Conservation (phyloP, 2,888 invertebrate species). For the Sphinx pinastri region DNA sequence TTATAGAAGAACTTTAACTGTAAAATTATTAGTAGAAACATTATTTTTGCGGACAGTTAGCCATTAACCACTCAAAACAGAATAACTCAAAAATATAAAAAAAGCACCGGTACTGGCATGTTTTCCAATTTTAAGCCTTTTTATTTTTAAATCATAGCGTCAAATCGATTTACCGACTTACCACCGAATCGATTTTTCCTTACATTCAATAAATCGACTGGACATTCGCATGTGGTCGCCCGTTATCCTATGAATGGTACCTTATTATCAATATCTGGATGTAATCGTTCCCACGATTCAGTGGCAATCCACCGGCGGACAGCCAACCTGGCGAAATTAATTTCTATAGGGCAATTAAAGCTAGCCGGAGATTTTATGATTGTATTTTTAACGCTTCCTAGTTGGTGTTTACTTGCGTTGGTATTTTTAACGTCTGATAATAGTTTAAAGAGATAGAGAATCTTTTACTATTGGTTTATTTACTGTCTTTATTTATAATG, state of each 20-base stretch:
- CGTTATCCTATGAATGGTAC: constrained; percentile 30
- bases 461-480: too few species aligned
- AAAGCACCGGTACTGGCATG: too few species aligned
- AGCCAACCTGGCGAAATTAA: constrained; percentile 45
- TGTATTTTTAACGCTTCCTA: constrained; percentile 30
- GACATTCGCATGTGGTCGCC: constrained; percentile 1
- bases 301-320: constrained; percentile 47
- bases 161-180: too few species aligned
- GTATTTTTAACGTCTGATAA: background rate
- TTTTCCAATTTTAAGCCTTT: too few species aligned
- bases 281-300: constrained; percentile 48
- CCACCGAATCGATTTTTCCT: background rate
- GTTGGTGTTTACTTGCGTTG: constrained; percentile 23
- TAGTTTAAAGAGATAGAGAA: too few species aligned
- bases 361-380: constrained; percentile 2
- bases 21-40: too few species aligned
- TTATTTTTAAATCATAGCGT: too few species aligned
- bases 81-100: too few species aligned
- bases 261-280: constrained; percentile 31
- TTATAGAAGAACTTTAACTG: too few species aligned
- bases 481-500: too few species aligned
- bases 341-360: constrained; percentile 51
- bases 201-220: constrained; percentile 20
- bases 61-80: too few species aligned
- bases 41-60: too few species aligned